A percentile compares a stretch with the other conserved stretches of the same genome.
These are phyloP conservation scores for Cydia amplana DNA, from an alignment of 1,140 invertebrate genomes.

Conservation along the genomic window DNA sequence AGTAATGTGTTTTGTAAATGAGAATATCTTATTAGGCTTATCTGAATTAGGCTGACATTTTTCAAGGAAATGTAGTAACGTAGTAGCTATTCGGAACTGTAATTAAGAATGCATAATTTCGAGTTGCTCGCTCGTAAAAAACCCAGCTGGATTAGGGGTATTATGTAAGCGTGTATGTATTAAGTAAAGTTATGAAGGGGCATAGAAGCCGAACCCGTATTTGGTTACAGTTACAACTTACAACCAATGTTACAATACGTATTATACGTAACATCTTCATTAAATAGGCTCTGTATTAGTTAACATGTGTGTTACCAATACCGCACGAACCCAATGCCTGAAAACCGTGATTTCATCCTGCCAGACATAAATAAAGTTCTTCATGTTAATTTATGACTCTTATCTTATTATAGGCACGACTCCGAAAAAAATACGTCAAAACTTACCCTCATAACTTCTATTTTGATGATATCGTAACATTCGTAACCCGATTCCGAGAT, in stretches of 20 bases:
- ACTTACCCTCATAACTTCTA: not conserved
- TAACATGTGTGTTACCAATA: not conserved
- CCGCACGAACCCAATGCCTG: too few relatives aligned
- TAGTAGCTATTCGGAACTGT: not conserved
- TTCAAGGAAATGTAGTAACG: constrained; percentile 1
- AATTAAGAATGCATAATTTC: constrained; percentile 9
- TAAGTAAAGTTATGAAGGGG: not conserved
- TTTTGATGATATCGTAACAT: not conserved
- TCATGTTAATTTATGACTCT: not conserved
- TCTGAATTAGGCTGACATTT: not conserved
- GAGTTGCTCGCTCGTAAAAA: constrained; percentile 11
- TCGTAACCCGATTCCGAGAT: constrained; percentile 38
- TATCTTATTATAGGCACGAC: not conserved
- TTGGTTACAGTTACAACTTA: not conserved
- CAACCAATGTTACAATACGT: not conserved
- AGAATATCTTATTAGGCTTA: not conserved
- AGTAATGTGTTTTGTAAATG: too few relatives aligned
- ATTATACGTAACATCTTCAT: not conserved
- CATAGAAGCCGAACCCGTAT: constrained; percentile 16
- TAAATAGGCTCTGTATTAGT: not conserved
- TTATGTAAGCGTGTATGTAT: constrained; percentile 8
- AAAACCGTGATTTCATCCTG: not conserved
- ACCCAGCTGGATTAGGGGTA: not conserved
- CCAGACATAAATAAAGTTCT: not conserved
- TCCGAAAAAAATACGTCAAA: not conserved